Percentiles rank a stretch among this genome's conserved stretches.
These are phyloP conservation scores for Pantherophis vulpinus DNA, from an alignment of 2,797 vertebrate genomes.

Conservation along the genomic window DNA sequence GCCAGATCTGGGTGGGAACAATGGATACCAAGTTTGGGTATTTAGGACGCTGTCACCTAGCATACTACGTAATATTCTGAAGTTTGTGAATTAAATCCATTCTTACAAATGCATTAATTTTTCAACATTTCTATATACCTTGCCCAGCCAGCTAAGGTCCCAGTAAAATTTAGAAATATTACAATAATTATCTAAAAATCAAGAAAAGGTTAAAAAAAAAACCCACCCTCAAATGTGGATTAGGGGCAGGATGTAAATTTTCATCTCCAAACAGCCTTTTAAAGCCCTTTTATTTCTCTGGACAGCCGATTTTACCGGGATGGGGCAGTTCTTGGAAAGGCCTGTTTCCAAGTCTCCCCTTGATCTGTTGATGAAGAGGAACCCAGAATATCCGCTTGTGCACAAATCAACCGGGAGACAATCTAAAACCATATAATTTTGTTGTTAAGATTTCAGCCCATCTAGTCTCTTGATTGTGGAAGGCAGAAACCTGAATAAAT, in stretches of 20 bases:
- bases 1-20: not conserved
- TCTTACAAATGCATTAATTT: not conserved
- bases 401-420: not conserved
- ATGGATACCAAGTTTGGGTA: not conserved
- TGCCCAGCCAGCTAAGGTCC: not conserved
- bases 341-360: not conserved
- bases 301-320: not conserved
- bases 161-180: not conserved
- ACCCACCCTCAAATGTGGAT: not conserved
- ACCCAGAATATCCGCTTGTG: not conserved
- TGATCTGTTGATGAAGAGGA: not conserved
- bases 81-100: not conserved
- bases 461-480: not conserved
- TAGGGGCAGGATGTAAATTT: not conserved
- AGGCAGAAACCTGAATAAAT: not conserved
- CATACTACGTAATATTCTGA: not conserved
- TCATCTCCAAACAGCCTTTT: not conserved
- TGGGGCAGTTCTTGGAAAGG: not conserved
- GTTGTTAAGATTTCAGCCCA: not conserved
- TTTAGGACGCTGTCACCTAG: not conserved
- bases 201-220: not conserved
- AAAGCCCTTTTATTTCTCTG: not conserved
- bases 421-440: not conserved
- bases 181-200: not conserved
- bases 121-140: not conserved